These are phyloP conservation scores for Pyxicephalus adspersus DNA, from an alignment of 2,113 vertebrate genomes.

Conservation along the genomic window DNA sequence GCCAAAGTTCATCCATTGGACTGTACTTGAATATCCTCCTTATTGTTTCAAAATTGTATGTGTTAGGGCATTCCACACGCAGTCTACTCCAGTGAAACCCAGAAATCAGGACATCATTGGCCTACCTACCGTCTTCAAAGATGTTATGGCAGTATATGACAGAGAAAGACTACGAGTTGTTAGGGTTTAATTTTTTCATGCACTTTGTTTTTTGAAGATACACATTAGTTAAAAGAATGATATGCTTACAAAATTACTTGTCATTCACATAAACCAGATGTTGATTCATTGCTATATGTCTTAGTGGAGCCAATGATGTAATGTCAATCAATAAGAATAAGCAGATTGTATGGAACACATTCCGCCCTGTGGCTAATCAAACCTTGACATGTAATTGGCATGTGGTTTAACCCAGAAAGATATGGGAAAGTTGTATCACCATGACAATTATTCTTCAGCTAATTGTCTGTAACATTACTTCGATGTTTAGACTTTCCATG, in stretches of 20 bases:
- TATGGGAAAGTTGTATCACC: conserved; percentile 1
- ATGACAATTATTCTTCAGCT: background rate
- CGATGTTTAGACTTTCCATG: background rate
- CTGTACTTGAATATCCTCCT: too few species aligned
- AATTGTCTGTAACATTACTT: conserved; percentile 6
- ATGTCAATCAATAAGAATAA: background rate
- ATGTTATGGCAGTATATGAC: too few species aligned
- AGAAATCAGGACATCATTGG: too few species aligned
- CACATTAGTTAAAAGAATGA: background rate
- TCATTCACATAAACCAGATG: background rate
- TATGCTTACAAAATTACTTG: background rate
- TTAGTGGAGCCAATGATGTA: background rate
- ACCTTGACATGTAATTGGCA: conserved; percentile 26
- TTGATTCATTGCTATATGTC: background rate
- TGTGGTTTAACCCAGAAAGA: conserved; percentile 2
- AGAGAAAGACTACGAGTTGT: too few species aligned
- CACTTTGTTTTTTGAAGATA: too few species aligned
- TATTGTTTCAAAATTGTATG: too few species aligned
- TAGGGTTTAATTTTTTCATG: too few species aligned
- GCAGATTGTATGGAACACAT: background rate
- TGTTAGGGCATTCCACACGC: too few species aligned
- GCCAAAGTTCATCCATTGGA: too few species aligned
- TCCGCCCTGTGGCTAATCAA: background rate
- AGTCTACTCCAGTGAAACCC: too few species aligned
- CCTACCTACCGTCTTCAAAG: too few species aligned